These are phyloP conservation scores for Diarsia mendica DNA, from an alignment of 2,888 invertebrate species.

Conservation along the genomic window DNA sequence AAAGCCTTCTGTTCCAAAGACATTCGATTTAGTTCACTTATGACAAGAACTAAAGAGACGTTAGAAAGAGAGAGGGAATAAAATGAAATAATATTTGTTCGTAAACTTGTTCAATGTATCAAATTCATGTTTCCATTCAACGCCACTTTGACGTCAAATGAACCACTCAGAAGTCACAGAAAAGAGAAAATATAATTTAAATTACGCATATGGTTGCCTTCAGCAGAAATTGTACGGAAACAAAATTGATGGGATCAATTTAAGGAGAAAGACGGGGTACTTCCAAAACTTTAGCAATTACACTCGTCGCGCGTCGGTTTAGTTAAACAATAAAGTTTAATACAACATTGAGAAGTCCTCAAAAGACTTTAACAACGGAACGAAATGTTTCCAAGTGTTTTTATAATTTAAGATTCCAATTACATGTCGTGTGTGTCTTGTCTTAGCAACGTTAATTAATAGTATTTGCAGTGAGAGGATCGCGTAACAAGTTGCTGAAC, in stretches of 20 bases:
- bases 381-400: slow-evolving; percentile 21
- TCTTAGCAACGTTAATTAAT: slow-evolving; percentile 57
- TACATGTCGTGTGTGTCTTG: slow-evolving; percentile 41
- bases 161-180: slow-evolving; percentile 19
- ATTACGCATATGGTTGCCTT: slow-evolving; percentile 48
- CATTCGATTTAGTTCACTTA: not conserved
- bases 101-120: not conserved
- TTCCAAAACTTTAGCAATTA: slow-evolving; percentile 62
- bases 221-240: slow-evolving; percentile 47
- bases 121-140: slow-evolving; percentile 16
- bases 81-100: not conserved
- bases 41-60: not conserved
- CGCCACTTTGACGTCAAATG: slow-evolving; percentile 32
- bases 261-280: slow-evolving; percentile 47
- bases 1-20: not conserved
- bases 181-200: slow-evolving; percentile 38
- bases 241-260: slow-evolving; percentile 62
- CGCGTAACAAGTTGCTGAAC: slow-evolving; percentile 50
- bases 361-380: slow-evolving; percentile 37
- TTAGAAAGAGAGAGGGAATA: not conserved
- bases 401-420: slow-evolving; percentile 37
- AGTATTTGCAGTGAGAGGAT: slow-evolving; percentile 39
- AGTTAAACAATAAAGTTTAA: slow-evolving; percentile 58
- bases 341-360: slow-evolving; percentile 40
- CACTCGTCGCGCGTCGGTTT: slow-evolving; percentile 41